Evolutionary conservation across 2,888 invertebrate species (phyloP).

Genomic region (Prosopocoilus inquinatus): DNA sequence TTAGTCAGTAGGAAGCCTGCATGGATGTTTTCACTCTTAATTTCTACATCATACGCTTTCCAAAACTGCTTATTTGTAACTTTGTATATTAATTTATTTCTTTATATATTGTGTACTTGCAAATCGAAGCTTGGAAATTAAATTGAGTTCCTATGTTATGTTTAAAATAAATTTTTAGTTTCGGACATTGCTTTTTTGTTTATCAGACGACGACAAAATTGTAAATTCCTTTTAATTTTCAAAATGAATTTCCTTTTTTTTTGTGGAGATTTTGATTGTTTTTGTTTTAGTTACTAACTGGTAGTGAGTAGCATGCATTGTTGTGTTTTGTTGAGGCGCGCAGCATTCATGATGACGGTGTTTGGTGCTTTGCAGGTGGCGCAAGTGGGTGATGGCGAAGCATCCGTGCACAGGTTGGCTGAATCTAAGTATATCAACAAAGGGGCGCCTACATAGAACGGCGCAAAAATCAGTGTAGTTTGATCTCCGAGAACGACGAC

Average conservation of each 20-base stretch:
- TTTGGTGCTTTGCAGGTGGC: slow-evolving; percentile 52
- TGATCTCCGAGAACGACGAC: slow-evolving; percentile 7
- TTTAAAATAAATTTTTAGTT: background rate
- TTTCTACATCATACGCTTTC: background rate
- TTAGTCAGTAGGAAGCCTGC: background rate
- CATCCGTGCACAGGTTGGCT: slow-evolving; percentile 50
- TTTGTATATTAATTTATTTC: slow-evolving; percentile 12
- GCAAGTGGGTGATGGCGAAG: slow-evolving; percentile 49
- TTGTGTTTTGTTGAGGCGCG: slow-evolving; percentile 6
- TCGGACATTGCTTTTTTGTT: background rate
- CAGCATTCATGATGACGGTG: slow-evolving; percentile 42
- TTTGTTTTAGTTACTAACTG: background rate
- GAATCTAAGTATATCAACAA: slow-evolving; percentile 52
- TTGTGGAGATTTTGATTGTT: background rate
- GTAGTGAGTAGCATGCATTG: background rate
- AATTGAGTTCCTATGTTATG: too few species aligned
- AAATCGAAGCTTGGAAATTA: too few species aligned
- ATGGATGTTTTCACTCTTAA: background rate
- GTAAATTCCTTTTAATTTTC: background rate
- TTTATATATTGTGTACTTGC: background rate
- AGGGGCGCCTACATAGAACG: slow-evolving; percentile 40
- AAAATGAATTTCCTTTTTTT: slow-evolving; percentile 1
- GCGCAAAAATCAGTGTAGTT: slow-evolving; percentile 13
- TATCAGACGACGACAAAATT: background rate
- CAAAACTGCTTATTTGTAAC: background rate